A percentile compares a stretch with the other conserved stretches of the same genome.
These are phyloP conservation scores for Danionella cerebrum DNA, from an alignment of 2,113 vertebrate genomes.

Conservation along the genomic window DNA sequence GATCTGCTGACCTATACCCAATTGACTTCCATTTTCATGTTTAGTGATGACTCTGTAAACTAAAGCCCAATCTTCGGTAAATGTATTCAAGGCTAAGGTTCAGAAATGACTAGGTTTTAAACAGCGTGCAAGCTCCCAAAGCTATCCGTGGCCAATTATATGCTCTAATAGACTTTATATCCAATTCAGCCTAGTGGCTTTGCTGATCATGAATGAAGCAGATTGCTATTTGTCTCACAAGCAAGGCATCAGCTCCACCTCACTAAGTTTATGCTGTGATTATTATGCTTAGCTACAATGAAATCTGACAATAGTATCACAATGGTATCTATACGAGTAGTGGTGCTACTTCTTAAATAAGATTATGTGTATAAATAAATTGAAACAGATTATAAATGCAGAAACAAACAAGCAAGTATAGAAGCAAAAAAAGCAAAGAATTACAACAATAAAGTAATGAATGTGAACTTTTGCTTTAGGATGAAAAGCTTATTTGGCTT, in stretches of 20 bases:
- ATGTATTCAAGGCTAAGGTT: constrained; percentile 8
- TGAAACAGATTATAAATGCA: too few species aligned
- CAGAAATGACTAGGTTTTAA: not conserved
- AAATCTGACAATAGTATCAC: too few species aligned
- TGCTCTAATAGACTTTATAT: not conserved
- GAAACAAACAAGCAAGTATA: too few species aligned
- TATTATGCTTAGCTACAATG: too few species aligned
- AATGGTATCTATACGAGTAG: too few species aligned
- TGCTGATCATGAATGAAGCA: not conserved
- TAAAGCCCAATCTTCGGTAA: not conserved
- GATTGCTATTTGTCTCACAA: not conserved
- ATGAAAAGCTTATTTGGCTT: too few species aligned
- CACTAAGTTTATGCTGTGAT: not conserved
- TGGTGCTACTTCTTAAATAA: too few species aligned
- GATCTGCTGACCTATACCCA: constrained; percentile 2
- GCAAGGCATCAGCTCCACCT: not conserved
- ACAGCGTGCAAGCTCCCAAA: not conserved
- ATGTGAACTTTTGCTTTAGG: too few species aligned
- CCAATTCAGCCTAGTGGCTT: not conserved
- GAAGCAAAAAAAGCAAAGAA: too few species aligned
- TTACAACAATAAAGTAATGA: too few species aligned
- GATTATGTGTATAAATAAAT: too few species aligned
- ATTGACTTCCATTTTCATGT: not conserved
- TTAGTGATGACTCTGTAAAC: constrained; percentile 1
- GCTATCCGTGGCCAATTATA: not conserved